These are phyloP conservation scores for Drosophila lacteicornis DNA, from an alignment of 1,140 invertebrate species.

Conservation along the genomic window DNA sequence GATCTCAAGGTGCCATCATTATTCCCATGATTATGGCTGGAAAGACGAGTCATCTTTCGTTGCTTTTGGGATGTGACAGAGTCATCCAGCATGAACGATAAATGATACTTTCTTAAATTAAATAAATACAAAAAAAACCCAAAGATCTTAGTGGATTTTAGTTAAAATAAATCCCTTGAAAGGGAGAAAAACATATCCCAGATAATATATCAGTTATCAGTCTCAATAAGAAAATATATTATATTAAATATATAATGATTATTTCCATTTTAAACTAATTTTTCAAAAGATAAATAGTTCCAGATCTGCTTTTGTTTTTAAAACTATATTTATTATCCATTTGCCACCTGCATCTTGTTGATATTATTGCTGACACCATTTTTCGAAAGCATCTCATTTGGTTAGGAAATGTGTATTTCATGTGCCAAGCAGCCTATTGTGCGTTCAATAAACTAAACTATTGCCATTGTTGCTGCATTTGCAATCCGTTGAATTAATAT, in stretches of 20 bases:
- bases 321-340: not conserved
- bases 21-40: conserved; percentile 35
- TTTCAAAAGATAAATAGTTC: too few species aligned
- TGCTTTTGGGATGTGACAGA: not conserved
- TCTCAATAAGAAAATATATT: too few species aligned
- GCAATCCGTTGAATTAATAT: conserved; percentile 43
- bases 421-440: conserved; percentile 43
- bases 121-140: not conserved
- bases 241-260: too few species aligned
- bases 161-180: too few species aligned
- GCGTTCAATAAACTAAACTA: conserved; percentile 51
- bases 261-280: too few species aligned
- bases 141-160: too few species aligned
- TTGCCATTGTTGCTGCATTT: conserved; percentile 43
- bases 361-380: conserved; percentile 58
- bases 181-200: too few species aligned
- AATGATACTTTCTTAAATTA: not conserved
- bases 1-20: conserved; percentile 30
- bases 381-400: conserved; percentile 31
- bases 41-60: conserved; percentile 12
- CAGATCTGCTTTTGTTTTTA: too few species aligned
- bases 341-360: conserved; percentile 41
- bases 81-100: conserved; percentile 1
- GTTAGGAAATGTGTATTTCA: conserved; percentile 49
- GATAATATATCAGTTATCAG: too few species aligned